A percentile compares a stretch with the other conserved stretches of the same genome.
These are phyloP conservation scores for Tetraneura akinire DNA, from an alignment of 1,140 invertebrate genomes.

Conservation along the genomic window DNA sequence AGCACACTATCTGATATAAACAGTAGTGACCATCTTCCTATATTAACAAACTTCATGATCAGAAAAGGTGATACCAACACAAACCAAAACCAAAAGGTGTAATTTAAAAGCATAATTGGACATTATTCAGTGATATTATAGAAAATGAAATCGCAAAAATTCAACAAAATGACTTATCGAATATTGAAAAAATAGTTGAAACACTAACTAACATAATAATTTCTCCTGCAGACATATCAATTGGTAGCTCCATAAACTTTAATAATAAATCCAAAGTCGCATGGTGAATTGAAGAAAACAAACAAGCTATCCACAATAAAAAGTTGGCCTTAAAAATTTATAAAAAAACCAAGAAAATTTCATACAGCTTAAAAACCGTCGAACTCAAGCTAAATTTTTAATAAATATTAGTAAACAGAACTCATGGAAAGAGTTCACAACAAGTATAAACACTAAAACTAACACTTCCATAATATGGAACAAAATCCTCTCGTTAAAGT, in stretches of 20 bases:
- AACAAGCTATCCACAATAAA: conserved; percentile 4
- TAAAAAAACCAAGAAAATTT: not conserved
- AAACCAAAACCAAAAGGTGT: not conserved
- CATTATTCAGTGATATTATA: conserved; percentile 2
- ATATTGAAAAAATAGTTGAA: not conserved
- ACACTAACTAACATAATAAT: not conserved
- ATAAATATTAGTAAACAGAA: too few species aligned
- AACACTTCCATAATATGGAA: too few species aligned
- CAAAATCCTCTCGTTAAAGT: too few species aligned
- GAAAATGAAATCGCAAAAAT: not conserved
- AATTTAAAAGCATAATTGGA: not conserved
- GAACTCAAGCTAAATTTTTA: not conserved
- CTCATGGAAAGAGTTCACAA: too few species aligned
- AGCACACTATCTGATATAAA: not conserved
- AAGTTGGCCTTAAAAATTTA: not conserved
- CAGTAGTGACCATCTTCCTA: not conserved
- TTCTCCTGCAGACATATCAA: not conserved
- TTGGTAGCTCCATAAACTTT: not conserved
- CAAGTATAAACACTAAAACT: too few species aligned
- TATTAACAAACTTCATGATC: not conserved
- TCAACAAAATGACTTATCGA: not conserved
- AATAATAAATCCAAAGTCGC: not conserved
- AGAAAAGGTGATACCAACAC: not conserved
- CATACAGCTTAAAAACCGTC: conserved; percentile 8
- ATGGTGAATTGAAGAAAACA: not conserved